These are phyloP conservation scores for Macrophya alboannulata DNA, from an alignment of 2,888 invertebrate species.

Conservation along the genomic window DNA sequence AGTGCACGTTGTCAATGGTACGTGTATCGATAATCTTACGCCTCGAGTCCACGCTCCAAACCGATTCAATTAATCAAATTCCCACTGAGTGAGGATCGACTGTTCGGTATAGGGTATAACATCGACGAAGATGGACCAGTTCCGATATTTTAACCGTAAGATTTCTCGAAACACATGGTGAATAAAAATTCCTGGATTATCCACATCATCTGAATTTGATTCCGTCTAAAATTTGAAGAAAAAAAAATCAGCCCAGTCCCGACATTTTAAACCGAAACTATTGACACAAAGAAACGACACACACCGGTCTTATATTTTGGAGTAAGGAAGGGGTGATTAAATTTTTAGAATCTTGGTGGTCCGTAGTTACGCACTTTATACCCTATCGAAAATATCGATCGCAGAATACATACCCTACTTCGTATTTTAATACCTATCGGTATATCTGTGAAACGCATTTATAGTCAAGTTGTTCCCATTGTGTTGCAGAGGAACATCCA, in stretches of 20 bases:
- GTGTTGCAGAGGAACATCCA: conserved; percentile 90
- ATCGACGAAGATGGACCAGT: not conserved
- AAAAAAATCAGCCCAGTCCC: not conserved
- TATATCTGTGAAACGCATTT: not conserved
- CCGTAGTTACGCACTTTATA: not conserved
- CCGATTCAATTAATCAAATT: not conserved
- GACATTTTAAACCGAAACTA: not conserved
- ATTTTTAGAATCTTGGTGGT: not conserved
- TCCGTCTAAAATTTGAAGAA: not conserved
- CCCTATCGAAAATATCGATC: not conserved
- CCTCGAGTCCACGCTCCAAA: not conserved
- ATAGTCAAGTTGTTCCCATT: conserved; percentile 49
- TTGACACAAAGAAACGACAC: too few species aligned
- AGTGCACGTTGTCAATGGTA: conserved; percentile 93
- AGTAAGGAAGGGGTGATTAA: too few species aligned
- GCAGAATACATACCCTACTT: not conserved
- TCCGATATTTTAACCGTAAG: too few species aligned
- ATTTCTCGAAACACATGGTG: not conserved
- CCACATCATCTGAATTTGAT: not conserved
- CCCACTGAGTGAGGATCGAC: too few species aligned
- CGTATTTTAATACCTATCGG: not conserved
- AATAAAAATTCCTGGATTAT: not conserved
- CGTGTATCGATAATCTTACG: conserved; percentile 69
- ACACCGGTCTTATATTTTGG: too few species aligned
- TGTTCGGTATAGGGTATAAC: too few species aligned